Percentiles rank a stretch among this genome's conserved stretches.
Conservation (phyloP, 1,140 invertebrate species). For the Cataglyphis hispanica region DNA sequence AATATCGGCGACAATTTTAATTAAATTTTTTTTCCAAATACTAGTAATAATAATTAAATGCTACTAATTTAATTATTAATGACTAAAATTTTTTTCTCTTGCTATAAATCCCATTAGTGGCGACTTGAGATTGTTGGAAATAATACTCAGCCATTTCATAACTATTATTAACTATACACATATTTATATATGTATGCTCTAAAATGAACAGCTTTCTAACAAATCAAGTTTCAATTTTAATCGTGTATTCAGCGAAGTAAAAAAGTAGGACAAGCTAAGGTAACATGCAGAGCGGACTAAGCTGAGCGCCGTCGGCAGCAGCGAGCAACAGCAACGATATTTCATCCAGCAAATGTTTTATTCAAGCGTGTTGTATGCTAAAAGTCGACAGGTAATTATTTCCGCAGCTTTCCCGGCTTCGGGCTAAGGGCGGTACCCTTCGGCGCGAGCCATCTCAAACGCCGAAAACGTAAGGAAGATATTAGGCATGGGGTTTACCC, state of each 20-base stretch:
- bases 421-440: constrained; percentile 11
- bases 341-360: constrained; percentile 49
- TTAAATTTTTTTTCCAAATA: constrained; percentile 39
- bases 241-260: constrained; percentile 31
- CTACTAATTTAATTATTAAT: constrained; percentile 48
- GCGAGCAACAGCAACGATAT: constrained; percentile 42
- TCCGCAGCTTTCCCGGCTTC: constrained; percentile 40
- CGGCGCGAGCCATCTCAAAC: background rate
- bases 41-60: constrained; percentile 58
- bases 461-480: constrained; percentile 65
- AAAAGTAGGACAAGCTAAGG: constrained; percentile 34
- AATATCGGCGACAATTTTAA: constrained; percentile 47
- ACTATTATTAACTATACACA: no score
- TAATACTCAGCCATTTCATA: background rate
- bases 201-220: background rate
- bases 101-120: constrained; percentile 62
- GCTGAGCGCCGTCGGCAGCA: background rate
- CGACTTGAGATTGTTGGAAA: background rate
- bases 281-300: constrained; percentile 38
- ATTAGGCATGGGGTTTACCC: constrained; percentile 63
- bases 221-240: constrained; percentile 43
- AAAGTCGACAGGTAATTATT: constrained; percentile 70
- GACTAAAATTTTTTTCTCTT: background rate
- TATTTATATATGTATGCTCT: no score
- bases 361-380: constrained; percentile 27